Evolutionary conservation across 2,888 invertebrate genomes (phyloP).

Genomic region (Plagiodera versicolora): DNA sequence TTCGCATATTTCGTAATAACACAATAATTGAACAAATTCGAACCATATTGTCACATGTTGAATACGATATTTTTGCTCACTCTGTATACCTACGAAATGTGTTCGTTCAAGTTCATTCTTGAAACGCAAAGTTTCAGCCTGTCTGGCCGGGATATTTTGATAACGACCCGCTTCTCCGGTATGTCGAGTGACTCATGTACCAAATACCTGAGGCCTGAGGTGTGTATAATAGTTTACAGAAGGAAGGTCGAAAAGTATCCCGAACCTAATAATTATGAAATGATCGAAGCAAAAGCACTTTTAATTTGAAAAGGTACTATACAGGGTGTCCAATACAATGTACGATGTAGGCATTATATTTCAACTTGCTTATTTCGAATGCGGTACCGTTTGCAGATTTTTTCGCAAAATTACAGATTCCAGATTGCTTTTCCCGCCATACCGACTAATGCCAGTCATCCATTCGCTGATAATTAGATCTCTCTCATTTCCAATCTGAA

Average conservation of each 20-base stretch:
- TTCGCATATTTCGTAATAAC: too few species aligned
- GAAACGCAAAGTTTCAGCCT: constrained; percentile 6
- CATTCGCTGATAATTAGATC: neutral
- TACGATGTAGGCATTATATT: too few species aligned
- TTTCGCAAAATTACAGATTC: too few species aligned
- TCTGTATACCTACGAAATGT: neutral
- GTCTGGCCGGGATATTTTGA: constrained; percentile 11
- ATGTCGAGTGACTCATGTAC: constrained; percentile 12
- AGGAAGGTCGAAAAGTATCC: neutral
- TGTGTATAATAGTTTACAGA: neutral
- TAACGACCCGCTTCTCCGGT: constrained; percentile 11
- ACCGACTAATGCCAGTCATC: neutral
- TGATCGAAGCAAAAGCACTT: neutral
- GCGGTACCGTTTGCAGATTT: too few species aligned
- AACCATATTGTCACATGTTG: neutral
- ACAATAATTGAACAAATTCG: too few species aligned
- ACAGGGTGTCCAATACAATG: too few species aligned
- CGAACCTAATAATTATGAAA: neutral
- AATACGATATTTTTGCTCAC: constrained; percentile 7
- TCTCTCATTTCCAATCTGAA: neutral
- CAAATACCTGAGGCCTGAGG: constrained; percentile 7
- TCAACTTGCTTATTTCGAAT: too few species aligned
- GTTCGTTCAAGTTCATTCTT: constrained; percentile 9
- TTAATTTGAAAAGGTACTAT: too few species aligned
- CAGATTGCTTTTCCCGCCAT: neutral